Evolutionary conservation across 2,113 vertebrate genomes (phyloP), one percentile per base, ranked within the genome.

Genomic region (Antigone vipio): DNA sequence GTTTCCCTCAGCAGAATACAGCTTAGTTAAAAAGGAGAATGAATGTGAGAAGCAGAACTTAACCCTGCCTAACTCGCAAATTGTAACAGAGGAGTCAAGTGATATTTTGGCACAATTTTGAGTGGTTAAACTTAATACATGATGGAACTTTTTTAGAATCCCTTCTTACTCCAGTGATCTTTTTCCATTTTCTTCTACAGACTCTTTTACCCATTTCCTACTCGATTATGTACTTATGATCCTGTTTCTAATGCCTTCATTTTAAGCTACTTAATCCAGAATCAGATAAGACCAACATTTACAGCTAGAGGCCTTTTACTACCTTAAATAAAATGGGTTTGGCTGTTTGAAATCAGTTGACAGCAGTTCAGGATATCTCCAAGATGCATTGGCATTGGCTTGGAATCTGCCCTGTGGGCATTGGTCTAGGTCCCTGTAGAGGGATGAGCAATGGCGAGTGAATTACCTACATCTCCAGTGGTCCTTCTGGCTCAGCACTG

Each of bases 401-500:
- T 88, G 75, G 72, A 73, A 88, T 83, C 17, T 66, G 52, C 75
- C 67, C 30, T 73, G 35, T 45, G 29, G 26, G 20, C 63, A 38
- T 62, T 1, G 2, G 35, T 55, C 52, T 60, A 24, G 40, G 63
- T 79, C 66, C 62, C 63, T 76, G 32, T 44, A 73, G 66, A 91
- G 76, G 42, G 78, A 88, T 93, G 88, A 88, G 90, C 82, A 90
- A n/a, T 55, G 32, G 42, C 42, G 81, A 85, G 63, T 86, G 63
- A 88, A 84, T 92, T 93, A 59, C 85, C 63, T 66, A 50, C 52
- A 27, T 63, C 38, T 92, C 20, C 79, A 77, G 42, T 80, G 93
- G 90, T 93, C 75, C 63, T 88, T 94, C 38, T 93, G 92, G 71
- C 14, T 3, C 85, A 90, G 72, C 93, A 83, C 67, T 93, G 92